A percentile compares a stretch with the other conserved stretches of the same genome.
Conservation (phyloP, 1,140 invertebrate species). For the Paralvinella palmiformis region DNA sequence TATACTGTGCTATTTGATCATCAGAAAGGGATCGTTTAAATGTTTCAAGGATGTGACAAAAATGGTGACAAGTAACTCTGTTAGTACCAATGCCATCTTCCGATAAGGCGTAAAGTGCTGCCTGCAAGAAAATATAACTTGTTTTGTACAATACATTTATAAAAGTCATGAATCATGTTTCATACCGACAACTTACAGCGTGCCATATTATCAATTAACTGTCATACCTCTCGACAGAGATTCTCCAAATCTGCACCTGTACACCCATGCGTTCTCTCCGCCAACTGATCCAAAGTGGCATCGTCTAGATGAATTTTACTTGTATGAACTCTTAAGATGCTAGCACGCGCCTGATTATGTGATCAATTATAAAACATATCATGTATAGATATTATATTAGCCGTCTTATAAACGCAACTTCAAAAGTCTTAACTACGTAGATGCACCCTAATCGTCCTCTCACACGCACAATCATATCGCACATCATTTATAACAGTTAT, state of each 20-base stretch:
- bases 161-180: background rate
- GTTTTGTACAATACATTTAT: constrained; percentile 9
- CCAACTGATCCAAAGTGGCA: constrained; percentile 25
- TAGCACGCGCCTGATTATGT: constrained; percentile 43
- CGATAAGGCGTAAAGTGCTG: constrained; percentile 41
- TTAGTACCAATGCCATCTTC: constrained; percentile 25
- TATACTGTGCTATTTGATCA: constrained; percentile 49
- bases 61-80: constrained; percentile 28
- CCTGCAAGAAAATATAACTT: constrained; percentile 32
- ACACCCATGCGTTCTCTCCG: constrained; percentile 28
- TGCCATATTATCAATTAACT: constrained; percentile 5
- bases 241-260: constrained; percentile 55
- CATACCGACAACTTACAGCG: background rate
- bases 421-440: background rate
- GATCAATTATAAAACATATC: background rate
- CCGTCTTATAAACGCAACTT: constrained; percentile 1
- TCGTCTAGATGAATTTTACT: constrained; percentile 26
- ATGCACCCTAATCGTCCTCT: background rate
- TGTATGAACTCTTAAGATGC: constrained; percentile 38
- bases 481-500: background rate
- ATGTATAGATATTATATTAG: constrained; percentile 24
- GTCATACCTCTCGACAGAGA: constrained; percentile 61
- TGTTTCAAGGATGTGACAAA: constrained; percentile 26
- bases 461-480: background rate
- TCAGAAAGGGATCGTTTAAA: constrained; percentile 39